phyloP scores from a whole-genome alignment of 2,888 invertebrate species.

The Taphrorychus bicolor region DNA sequence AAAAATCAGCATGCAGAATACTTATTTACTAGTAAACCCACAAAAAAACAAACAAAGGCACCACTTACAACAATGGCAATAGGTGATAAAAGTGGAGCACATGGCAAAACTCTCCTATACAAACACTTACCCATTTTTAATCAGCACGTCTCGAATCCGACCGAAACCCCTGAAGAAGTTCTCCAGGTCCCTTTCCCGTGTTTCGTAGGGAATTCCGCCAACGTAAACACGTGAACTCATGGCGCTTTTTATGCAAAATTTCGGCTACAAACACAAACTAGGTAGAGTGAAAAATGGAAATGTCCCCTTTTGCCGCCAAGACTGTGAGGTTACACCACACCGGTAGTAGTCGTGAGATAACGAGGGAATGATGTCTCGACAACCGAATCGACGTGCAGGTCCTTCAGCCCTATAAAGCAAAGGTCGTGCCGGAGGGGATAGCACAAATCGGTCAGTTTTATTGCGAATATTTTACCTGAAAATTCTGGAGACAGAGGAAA shows the following conservation, averaged over 20 bases:
- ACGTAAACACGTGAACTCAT: constrained; percentile 71
- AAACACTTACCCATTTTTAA: constrained; percentile 68
- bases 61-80: background rate
- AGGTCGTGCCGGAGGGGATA: too few relatives aligned
- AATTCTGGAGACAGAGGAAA: too few relatives aligned
- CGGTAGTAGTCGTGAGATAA: too few relatives aligned
- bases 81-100: constrained; percentile 2
- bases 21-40: too few relatives aligned
- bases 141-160: constrained; percentile 71
- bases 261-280: background rate
- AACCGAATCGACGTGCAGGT: too few relatives aligned
- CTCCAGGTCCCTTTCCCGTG: constrained; percentile 75
- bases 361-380: too few relatives aligned
- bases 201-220: constrained; percentile 73
- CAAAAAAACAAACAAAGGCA: background rate
- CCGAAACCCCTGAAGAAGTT: constrained; percentile 78
- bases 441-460: too few relatives aligned
- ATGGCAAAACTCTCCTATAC: background rate
- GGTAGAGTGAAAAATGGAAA: background rate
- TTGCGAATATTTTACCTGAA: too few relatives aligned
- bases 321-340: constrained; percentile 34
- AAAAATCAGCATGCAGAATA: too few relatives aligned
- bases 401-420: too few relatives aligned
- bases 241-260: background rate
- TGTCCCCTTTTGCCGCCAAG: constrained; percentile 28